Percentiles rank a stretch among this genome's conserved stretches.
phyloP scores from a whole-genome alignment of 35 echinoderm and acorn worm species.

The Apostichopus japonicus region DNA sequence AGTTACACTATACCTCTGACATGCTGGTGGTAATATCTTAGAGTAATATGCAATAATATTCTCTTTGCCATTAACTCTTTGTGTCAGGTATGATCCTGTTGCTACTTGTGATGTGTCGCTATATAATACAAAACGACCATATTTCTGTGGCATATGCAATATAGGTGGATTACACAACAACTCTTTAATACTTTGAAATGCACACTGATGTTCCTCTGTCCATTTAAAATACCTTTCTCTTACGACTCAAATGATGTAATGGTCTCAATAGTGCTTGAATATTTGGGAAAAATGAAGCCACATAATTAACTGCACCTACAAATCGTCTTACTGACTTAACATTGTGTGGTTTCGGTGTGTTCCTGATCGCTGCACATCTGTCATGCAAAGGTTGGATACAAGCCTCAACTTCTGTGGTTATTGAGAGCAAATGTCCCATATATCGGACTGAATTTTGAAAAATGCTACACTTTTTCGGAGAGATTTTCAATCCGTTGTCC shows the following conservation, averaged over 20 bases:
- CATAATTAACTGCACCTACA: conserved; percentile 67
- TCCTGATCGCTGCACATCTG: conserved; percentile 39
- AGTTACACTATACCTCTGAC: conserved; percentile 46
- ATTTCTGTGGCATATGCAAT: conserved; percentile 46
- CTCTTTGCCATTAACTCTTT: conserved; percentile 54
- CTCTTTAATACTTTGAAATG: conserved; percentile 60
- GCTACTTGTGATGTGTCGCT: conserved; percentile 59
- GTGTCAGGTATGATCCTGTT: conserved; percentile 63
- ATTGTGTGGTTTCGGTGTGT: conserved; percentile 3
- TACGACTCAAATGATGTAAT: conserved; percentile 38
- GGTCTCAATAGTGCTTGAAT: conserved; percentile 46
- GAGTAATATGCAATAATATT: conserved; percentile 67
- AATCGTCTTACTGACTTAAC: conserved; percentile 14
- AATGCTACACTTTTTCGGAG: conserved; percentile 58
- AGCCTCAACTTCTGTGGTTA: neutral
- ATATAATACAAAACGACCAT: conserved; percentile 54
- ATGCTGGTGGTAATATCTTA: conserved; percentile 49
- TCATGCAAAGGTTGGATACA: conserved; percentile 7
- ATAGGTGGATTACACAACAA: conserved; percentile 46
- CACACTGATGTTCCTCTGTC: conserved; percentile 47
- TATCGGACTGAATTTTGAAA: conserved; percentile 42
- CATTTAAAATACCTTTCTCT: conserved; percentile 58
- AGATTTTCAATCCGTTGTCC: conserved; percentile 44
- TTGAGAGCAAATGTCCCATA: conserved; percentile 41
- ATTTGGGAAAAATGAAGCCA: conserved; percentile 43